Percentiles rank a stretch among this genome's conserved stretches.
Conservation (phyloP, 2,888 invertebrate genomes). For the Punctoribates punctum region DNA sequence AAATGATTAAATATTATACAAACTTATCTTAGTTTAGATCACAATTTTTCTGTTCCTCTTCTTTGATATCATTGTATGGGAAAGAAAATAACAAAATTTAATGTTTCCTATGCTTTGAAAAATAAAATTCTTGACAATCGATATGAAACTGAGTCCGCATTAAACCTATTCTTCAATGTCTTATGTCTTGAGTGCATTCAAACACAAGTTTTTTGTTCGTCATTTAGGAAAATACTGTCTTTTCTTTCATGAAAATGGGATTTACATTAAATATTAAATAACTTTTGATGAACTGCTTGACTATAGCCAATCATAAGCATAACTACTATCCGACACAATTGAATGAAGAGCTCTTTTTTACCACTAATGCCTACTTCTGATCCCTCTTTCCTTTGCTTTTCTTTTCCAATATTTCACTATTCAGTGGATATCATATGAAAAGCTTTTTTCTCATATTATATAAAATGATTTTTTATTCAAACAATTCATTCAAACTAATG, state of each 20-base stretch:
- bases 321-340: background rate
- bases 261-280: background rate
- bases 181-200: no score
- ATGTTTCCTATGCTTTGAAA: background rate
- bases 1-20: background rate
- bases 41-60: background rate
- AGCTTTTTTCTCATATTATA: slow-evolving; percentile 8
- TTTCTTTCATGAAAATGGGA: background rate
- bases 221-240: background rate
- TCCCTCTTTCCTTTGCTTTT: background rate
- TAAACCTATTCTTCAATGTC: no score
- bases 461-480: slow-evolving; percentile 9
- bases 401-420: background rate
- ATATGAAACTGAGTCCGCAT: no score
- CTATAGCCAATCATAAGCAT: background rate
- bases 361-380: background rate
- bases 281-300: background rate
- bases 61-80: background rate
- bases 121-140: no score
- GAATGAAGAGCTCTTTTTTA: background rate
- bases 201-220: no score
- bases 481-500: slow-evolving; percentile 6
- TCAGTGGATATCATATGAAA: slow-evolving; percentile 3
- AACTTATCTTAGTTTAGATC: background rate
- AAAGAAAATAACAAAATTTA: background rate